A percentile compares a stretch with the other conserved stretches of the same genome.
phyloP scores from a whole-genome alignment of 2,797 vertebrate species.

The Rhabdomys pumilio region DNA sequence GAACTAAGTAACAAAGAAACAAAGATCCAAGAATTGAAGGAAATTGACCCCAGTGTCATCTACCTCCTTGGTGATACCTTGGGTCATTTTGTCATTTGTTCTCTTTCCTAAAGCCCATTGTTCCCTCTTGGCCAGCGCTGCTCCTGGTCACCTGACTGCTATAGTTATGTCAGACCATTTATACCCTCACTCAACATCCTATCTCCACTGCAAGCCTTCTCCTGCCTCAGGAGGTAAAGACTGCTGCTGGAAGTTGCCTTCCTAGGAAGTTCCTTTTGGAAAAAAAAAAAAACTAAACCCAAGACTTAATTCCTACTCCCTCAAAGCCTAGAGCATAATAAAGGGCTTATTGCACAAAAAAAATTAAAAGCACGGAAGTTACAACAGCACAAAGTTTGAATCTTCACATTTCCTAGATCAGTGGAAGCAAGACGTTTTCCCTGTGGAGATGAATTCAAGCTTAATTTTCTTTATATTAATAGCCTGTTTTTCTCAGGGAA shows the following conservation, averaged over 20 bases:
- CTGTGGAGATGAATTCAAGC: slow-evolving; percentile 78
- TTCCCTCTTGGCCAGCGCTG: background rate
- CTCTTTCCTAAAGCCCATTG: background rate
- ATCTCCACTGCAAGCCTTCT: background rate
- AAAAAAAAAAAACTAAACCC: slow-evolving; percentile 42
- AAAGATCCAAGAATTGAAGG: background rate
- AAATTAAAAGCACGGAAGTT: slow-evolving; percentile 74
- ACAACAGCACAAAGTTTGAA: slow-evolving; percentile 74
- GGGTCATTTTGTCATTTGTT: background rate
- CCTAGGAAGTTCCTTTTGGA: slow-evolving; percentile 20
- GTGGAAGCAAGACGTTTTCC: slow-evolving; percentile 73
- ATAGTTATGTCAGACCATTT: background rate
- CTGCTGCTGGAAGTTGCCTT: background rate
- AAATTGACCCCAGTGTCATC: background rate
- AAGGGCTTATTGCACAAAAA: slow-evolving; percentile 80
- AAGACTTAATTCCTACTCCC: slow-evolving; percentile 68
- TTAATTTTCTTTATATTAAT: slow-evolving; percentile 79
- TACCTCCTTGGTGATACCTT: background rate
- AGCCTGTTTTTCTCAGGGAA: slow-evolving; percentile 74
- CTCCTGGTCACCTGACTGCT: background rate
- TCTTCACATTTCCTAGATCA: slow-evolving; percentile 79
- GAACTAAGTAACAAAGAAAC: background rate
- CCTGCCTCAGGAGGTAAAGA: slow-evolving; percentile 36
- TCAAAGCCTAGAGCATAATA: slow-evolving; percentile 78
- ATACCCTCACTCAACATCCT: background rate